phyloP scores from a whole-genome alignment of 2,797 vertebrate genomes.

The Lates japonicus region DNA sequence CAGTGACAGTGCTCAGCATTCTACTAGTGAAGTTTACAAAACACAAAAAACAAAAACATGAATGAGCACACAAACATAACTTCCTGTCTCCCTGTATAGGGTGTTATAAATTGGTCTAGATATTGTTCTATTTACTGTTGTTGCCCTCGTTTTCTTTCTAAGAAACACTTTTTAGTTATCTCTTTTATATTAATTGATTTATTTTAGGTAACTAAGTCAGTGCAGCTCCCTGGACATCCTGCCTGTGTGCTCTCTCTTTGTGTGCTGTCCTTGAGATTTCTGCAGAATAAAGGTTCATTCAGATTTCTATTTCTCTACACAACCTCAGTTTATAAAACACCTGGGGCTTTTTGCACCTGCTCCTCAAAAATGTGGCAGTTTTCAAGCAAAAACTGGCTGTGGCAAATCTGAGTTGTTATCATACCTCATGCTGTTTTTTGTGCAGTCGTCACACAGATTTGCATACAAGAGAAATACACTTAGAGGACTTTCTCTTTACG shows the following conservation, averaged over 20 bases:
- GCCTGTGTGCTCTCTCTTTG: background rate
- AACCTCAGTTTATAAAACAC: background rate
- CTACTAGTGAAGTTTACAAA: background rate
- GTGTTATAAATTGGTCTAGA: background rate
- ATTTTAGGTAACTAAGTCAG: constrained; percentile 40
- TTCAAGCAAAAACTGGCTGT: background rate
- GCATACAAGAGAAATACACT: background rate
- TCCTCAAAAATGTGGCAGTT: background rate
- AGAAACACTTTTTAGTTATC: constrained; percentile 3
- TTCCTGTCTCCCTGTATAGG: background rate
- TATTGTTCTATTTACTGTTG: constrained; percentile 1
- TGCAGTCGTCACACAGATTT: background rate
- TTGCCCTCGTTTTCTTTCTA: constrained; percentile 16
- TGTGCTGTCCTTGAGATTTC: constrained; percentile 16
- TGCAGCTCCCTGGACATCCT: constrained; percentile 11
- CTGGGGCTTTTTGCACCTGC: background rate
- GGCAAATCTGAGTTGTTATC: background rate
- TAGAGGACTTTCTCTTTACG: background rate
- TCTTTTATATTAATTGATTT: constrained; percentile 9
- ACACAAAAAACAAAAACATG: background rate
- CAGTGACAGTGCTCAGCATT: background rate
- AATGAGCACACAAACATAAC: background rate
- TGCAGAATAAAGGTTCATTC: background rate
- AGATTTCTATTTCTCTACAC: constrained; percentile 6
- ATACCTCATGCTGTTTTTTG: background rate